Conservation (phyloP, 2,797 vertebrate species). For the Myoxocephalus aenaeus region DNA sequence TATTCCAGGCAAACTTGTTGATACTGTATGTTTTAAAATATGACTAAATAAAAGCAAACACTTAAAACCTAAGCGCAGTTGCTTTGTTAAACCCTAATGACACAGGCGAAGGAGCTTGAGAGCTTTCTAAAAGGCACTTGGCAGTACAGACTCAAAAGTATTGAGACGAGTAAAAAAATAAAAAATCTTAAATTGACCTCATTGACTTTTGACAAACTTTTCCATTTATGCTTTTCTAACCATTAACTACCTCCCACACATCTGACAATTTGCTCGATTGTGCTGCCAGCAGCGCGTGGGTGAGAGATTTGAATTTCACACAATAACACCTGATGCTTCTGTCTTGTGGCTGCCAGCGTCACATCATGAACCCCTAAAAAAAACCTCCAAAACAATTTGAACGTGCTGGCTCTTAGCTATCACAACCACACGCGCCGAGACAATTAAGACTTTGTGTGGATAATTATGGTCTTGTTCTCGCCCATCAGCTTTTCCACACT, state of each 20-base stretch:
- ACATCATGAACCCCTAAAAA: conserved; percentile 30
- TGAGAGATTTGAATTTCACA: conserved; percentile 64
- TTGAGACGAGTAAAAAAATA: conserved; percentile 13
- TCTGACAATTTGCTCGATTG: conserved; percentile 44
- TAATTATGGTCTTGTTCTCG: conserved; percentile 47
- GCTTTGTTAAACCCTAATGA: conserved; percentile 9
- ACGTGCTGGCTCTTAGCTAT: conserved; percentile 8
- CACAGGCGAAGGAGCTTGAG: neutral
- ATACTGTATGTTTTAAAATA: neutral
- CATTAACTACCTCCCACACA: conserved; percentile 59
- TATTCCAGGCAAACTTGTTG: neutral
- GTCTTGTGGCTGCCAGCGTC: conserved; percentile 44
- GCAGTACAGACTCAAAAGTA: conserved; percentile 8
- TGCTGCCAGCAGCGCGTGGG: conserved; percentile 54
- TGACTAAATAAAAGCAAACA: neutral
- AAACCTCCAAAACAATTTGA: conserved; percentile 24
- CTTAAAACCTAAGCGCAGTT: neutral
- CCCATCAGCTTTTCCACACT: conserved; percentile 53
- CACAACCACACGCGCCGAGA: conserved; percentile 20
- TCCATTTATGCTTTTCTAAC: conserved; percentile 49
- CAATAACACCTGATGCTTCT: conserved; percentile 71
- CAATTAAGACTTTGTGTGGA: conserved; percentile 31
- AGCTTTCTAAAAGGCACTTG: conserved; percentile 31
- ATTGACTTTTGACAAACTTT: conserved; percentile 46
- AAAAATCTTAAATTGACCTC: conserved; percentile 18